Evolutionary conservation across 2,888 invertebrate genomes (phyloP), one percentile per base, ranked within the genome.

Genomic region (Onthophagus sagittarius): DNA sequence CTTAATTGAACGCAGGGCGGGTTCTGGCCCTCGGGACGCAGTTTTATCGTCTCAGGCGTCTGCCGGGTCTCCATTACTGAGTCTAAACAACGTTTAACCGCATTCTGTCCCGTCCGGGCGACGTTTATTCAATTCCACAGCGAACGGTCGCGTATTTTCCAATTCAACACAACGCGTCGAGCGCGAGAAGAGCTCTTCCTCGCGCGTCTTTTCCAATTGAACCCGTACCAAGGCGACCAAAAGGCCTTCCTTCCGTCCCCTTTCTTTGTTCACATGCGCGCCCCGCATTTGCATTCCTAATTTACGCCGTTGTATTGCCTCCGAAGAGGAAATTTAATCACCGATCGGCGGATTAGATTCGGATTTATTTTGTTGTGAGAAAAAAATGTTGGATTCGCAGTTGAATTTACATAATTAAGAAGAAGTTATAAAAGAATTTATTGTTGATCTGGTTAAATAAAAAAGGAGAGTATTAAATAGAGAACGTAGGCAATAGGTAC

Each of bases 11-110:
- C 39, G 39, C 39, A 7, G 39, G 39, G 39, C 39, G 39, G 39
- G 7, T 53, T 11, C 39, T 11, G 39, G 11, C 39, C 39, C 39
- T 53, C 39, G 39, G 39, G 39, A 53, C 39, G 39, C 39, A 53
- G 39, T 53, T 53, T 53, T 53, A 53, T 53, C 39, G 39, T 53
- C 39, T 53, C 39, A 11, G 39, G 39, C 39, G 39, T 53, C 39
- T 53, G 39, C 39, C 39, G 39, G 39, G 39, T 53, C 39, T 72
- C 72, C 72, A 72, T 72, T 72, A 72, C 72, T 15, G 67, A 65
- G 64, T 65, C 72, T 65, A 72, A 72, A 65, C 72, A 64, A 72
- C 65, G 23, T 64, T 39, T 33, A 67, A 72, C 64, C 65, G 64
- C 64, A 72, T 72, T 33, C 72, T 31, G 32, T 67, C 32, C 67